These are phyloP conservation scores for Anthoptus insignis DNA, from an alignment of 2,888 invertebrate species.

Conservation along the genomic window DNA sequence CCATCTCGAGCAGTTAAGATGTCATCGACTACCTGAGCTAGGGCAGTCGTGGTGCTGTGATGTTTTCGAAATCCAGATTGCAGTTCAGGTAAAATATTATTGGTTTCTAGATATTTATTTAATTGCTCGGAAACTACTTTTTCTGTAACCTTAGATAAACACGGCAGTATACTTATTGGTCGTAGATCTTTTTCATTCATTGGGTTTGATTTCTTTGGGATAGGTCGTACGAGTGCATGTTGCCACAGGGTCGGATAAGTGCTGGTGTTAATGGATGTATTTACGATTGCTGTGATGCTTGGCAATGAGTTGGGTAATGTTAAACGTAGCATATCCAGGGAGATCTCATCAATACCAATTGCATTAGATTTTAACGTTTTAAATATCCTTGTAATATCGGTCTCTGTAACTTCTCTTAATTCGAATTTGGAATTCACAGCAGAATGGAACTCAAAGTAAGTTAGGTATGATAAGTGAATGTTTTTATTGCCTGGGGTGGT, in stretches of 20 bases:
- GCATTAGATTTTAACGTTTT: neutral
- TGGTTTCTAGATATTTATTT: constrained; percentile 13
- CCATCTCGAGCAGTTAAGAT: constrained; percentile 3
- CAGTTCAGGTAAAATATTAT: constrained; percentile 19
- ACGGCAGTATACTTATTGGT: neutral
- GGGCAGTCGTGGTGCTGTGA: constrained; percentile 4
- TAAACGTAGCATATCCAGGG: neutral
- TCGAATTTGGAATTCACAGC: neutral
- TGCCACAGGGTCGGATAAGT: neutral
- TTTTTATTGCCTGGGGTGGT: constrained; percentile 5
- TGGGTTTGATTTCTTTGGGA: neutral
- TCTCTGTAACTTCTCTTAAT: neutral
- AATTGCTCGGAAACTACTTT: constrained; percentile 21
- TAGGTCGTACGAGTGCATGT: neutral
- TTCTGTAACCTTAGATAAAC: neutral
- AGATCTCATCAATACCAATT: neutral
- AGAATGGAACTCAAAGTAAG: constrained; percentile 7
- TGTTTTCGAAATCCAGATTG: constrained; percentile 30
- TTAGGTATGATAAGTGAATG: constrained; percentile 8
- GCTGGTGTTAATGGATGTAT: neutral
- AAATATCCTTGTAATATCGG: neutral
- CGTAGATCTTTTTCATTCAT: neutral
- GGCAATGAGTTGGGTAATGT: neutral
- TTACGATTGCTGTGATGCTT: neutral
- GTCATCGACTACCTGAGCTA: constrained; percentile 9